These are phyloP conservation scores for Otolemur crassicaudatus DNA, from an alignment of 2,797 vertebrate species.

Conservation along the genomic window DNA sequence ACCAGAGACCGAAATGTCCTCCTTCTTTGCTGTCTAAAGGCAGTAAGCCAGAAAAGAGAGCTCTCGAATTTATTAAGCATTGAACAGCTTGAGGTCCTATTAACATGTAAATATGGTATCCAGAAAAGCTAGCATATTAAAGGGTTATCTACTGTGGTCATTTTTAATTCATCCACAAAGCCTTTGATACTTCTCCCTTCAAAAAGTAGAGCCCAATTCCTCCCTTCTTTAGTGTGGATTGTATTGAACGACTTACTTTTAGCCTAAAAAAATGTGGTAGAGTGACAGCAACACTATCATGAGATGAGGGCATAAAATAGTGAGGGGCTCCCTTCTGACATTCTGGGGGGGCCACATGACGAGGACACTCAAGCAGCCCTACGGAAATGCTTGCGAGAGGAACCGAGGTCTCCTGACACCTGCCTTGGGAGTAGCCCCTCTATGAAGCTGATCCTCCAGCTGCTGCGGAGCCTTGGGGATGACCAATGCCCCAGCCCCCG, in stretches of 20 bases:
- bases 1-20: background rate
- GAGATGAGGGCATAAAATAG: background rate
- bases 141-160: background rate
- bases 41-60: conserved; percentile 9
- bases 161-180: background rate
- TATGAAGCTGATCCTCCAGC: background rate
- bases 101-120: conserved; percentile 10
- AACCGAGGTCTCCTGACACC: background rate
- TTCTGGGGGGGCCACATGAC: background rate
- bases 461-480: background rate
- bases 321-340: background rate
- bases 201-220: background rate
- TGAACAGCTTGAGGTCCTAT: background rate
- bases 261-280: background rate
- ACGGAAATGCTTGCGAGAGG: background rate
- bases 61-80: conserved; percentile 9
- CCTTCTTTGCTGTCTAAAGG: background rate
- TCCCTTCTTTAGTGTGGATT: background rate
- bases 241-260: background rate
- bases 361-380: background rate
- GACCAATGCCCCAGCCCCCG: background rate
- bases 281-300: background rate
- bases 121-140: conserved; percentile 21
- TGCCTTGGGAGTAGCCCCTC: background rate
- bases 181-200: background rate